These are phyloP conservation scores for Numenius arquata DNA, from an alignment of 2,113 vertebrate genomes.

Conservation along the genomic window DNA sequence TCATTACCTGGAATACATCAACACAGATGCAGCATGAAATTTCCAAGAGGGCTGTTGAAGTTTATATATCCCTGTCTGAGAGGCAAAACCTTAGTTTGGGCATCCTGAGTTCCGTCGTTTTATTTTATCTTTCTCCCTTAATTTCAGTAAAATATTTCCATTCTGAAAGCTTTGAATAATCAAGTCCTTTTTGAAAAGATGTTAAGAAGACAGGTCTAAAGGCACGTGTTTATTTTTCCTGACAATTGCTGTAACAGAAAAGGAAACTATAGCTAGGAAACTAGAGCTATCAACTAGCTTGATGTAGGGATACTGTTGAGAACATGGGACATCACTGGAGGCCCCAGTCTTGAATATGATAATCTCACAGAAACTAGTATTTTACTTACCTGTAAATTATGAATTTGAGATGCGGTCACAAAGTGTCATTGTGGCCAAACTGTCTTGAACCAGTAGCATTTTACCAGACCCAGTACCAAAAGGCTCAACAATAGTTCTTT, in stretches of 20 bases:
- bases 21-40: background rate
- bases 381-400: background rate
- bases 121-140: background rate
- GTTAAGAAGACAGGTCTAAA: background rate
- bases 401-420: background rate
- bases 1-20: background rate
- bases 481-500: background rate
- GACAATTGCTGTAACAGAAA: slow-evolving; percentile 3
- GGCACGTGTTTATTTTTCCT: background rate
- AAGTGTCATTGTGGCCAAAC: background rate
- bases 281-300: background rate
- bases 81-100: background rate
- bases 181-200: background rate
- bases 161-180: background rate
- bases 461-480: background rate
- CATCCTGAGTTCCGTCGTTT: background rate
- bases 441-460: background rate
- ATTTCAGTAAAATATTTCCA: background rate
- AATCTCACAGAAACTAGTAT: background rate
- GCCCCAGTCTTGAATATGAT: background rate
- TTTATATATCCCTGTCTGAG: background rate
- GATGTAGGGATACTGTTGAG: background rate
- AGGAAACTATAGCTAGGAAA: background rate
- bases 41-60: background rate
- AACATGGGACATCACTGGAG: background rate